Percentiles rank a stretch among this genome's conserved stretches.
Evolutionary conservation across 2,113 vertebrate genomes (phyloP).

Genomic region (Ceuthmochares aereus): DNA sequence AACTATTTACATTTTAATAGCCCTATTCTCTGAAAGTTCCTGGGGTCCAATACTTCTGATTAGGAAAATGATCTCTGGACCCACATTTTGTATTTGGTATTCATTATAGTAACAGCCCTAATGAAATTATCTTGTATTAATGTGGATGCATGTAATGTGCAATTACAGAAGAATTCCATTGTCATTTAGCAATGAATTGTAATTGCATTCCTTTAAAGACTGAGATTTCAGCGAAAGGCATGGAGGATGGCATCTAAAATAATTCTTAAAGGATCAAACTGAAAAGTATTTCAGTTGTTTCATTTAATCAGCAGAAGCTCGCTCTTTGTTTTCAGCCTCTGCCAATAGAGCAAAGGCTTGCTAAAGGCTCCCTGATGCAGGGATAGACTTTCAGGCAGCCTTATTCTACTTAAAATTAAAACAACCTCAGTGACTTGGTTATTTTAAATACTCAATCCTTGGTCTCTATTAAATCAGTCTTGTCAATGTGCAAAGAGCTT

Average conservation of each 20-base stretch:
- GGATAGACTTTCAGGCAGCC: background rate
- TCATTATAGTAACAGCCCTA: slow-evolving; percentile 14
- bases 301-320: background rate
- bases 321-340: background rate
- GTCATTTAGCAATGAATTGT: background rate
- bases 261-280: background rate
- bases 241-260: background rate
- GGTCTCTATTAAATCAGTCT: background rate
- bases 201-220: background rate
- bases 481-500: background rate
- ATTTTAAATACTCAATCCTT: background rate
- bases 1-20: slow-evolving; percentile 39
- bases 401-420: background rate
- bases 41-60: slow-evolving; percentile 23
- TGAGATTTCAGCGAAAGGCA: background rate
- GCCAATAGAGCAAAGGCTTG: background rate
- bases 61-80: slow-evolving; percentile 29
- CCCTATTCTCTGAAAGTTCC: slow-evolving; percentile 5
- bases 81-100: background rate
- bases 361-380: background rate
- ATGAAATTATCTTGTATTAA: slow-evolving; percentile 46
- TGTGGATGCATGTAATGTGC: background rate
- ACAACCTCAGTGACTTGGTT: background rate
- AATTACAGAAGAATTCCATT: slow-evolving; percentile 13
- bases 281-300: background rate